Conservation (phyloP, 2,888 invertebrate genomes). For the Ligdia adustata region DNA sequence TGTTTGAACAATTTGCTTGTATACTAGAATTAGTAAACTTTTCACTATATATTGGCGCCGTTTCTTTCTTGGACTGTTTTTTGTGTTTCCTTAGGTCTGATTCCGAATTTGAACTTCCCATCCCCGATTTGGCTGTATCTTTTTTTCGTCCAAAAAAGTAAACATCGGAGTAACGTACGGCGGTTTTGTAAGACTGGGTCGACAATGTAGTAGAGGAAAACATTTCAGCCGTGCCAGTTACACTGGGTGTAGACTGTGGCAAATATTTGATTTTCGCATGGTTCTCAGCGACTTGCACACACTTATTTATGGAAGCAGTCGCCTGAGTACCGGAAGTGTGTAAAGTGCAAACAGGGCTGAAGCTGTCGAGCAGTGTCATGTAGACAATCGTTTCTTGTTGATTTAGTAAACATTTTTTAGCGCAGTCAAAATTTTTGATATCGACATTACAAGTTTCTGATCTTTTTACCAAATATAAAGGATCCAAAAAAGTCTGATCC, state of each 20-base stretch:
- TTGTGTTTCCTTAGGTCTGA: slow-evolving; percentile 19
- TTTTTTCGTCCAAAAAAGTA: slow-evolving; percentile 65
- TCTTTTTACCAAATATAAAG: too few relatives aligned
- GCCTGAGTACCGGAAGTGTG: slow-evolving; percentile 68
- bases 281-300: slow-evolving; percentile 58
- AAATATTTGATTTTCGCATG: slow-evolving; percentile 11
- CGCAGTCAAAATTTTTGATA: too few relatives aligned
- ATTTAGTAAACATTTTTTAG: slow-evolving; percentile 19
- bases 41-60: not conserved
- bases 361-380: slow-evolving; percentile 53
- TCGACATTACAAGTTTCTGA: too few relatives aligned
- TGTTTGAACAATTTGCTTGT: slow-evolving; percentile 23
- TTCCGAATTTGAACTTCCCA: slow-evolving; percentile 50
- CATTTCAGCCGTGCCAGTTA: slow-evolving; percentile 34
- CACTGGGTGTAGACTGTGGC: slow-evolving; percentile 20
- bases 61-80: slow-evolving; percentile 4
- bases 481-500: too few relatives aligned
- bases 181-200: slow-evolving; percentile 31
- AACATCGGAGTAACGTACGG: slow-evolving; percentile 49
- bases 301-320: slow-evolving; percentile 75
- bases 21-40: too few relatives aligned
- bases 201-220: slow-evolving; percentile 44
- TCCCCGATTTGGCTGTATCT: slow-evolving; percentile 51
- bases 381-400: slow-evolving; percentile 58
- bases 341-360: slow-evolving; percentile 30